These are phyloP conservation scores for Acanthurus leucopareius DNA, from an alignment of 2,797 vertebrate genomes.

Conservation along the genomic window DNA sequence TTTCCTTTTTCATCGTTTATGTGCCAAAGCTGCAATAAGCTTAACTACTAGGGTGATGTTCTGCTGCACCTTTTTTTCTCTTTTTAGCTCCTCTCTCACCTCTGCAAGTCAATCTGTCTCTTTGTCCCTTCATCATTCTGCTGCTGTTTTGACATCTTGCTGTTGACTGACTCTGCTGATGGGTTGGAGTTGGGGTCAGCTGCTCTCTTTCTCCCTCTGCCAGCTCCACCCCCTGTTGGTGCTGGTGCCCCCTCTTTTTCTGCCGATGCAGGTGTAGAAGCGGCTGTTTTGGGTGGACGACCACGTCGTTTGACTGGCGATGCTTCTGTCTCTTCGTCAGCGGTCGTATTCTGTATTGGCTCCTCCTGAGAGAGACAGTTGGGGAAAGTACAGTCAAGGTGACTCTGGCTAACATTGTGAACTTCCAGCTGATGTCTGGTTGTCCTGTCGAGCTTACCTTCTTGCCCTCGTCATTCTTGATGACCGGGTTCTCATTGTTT, in stretches of 20 bases:
- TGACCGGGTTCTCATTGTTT: slow-evolving; percentile 97
- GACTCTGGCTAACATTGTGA: not conserved
- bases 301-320: slow-evolving; percentile 92
- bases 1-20: not conserved
- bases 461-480: slow-evolving; percentile 90
- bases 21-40: not conserved
- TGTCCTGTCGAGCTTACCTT: slow-evolving; percentile 57
- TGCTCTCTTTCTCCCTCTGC: slow-evolving; percentile 93
- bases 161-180: slow-evolving; percentile 89
- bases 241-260: slow-evolving; percentile 86
- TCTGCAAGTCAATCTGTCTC: slow-evolving; percentile 98
- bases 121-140: slow-evolving; percentile 93
- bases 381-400: not conserved
- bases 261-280: slow-evolving; percentile 72
- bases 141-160: slow-evolving; percentile 96
- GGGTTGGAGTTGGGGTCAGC: slow-evolving; percentile 86
- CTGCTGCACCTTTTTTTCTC: not conserved
- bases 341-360: slow-evolving; percentile 88
- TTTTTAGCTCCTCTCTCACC: slow-evolving; percentile 78
- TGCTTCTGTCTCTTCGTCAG: slow-evolving; percentile 87
- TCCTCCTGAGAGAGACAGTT: slow-evolving; percentile 83
- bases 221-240: slow-evolving; percentile 83
- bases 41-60: not conserved
- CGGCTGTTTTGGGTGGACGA: slow-evolving; percentile 90
- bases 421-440: not conserved